These are phyloP conservation scores for Sander lucioperca DNA, from an alignment of 2,113 vertebrate species.

Conservation along the genomic window DNA sequence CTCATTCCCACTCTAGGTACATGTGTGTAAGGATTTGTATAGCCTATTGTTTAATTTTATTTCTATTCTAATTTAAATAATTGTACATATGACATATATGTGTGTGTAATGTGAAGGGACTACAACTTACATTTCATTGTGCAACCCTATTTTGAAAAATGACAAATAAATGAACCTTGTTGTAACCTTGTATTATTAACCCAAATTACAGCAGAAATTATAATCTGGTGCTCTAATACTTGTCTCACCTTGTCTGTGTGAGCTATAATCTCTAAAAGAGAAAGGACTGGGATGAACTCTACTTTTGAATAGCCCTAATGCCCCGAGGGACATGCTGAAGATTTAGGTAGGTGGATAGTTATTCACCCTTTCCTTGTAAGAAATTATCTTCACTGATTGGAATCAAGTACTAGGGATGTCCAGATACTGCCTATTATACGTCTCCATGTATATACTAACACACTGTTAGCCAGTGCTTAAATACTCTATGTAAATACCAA, in stretches of 20 bases:
- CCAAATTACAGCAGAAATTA: neutral
- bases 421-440: neutral
- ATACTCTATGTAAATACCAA: too few relatives aligned
- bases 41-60: neutral
- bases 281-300: neutral
- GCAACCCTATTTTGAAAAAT: neutral
- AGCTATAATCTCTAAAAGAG: neutral
- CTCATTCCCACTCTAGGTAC: neutral
- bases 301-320: neutral
- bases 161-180: neutral
- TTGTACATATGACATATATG: too few relatives aligned
- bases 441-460: neutral
- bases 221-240: neutral
- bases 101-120: neutral
- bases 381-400: neutral
- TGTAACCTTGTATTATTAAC: neutral
- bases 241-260: constrained; percentile 10
- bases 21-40: neutral
- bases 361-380: constrained; percentile 1
- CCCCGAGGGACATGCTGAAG: neutral
- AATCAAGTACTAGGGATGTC: neutral
- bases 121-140: neutral
- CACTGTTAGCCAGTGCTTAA: too few relatives aligned
- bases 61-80: neutral
- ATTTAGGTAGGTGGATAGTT: constrained; percentile 1